Base-by-base conservation (phyloP, 2,888 invertebrate species). In the Apamea epomidion region DNA sequence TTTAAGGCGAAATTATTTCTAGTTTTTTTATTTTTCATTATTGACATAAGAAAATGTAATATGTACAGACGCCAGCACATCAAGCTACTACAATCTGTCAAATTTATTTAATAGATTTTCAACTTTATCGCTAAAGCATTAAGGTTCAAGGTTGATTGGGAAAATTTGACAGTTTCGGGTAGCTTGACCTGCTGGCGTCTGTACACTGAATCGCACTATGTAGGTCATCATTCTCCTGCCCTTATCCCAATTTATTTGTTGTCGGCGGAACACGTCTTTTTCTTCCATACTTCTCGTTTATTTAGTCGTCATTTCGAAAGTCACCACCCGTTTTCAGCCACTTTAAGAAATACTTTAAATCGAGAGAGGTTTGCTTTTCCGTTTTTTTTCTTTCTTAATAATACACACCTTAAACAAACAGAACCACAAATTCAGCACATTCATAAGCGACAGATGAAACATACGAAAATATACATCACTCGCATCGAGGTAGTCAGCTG, bases 401-500 rank as follows among this genome's bases (percentile, higher is more conserved):
- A n/a, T 25, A 65, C 5, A 37, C 25, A 60, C 37, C 12, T 45
- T 60, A 25, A 42, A 62, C 16, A 45, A 69, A 65, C 8, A 14
- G 32, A 51, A 67, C 45, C 32, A 64, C 45, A 75, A 81, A 81
- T 84, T 58, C 54, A 69, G 87, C 87, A 86, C 83, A 87, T 87
- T 89, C 81, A 80, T 87, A 83, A 71, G 25, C 72, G 87, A 88
- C 90, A 85, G 84, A 88, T 90, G 85, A 85, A 85, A 89, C 86
- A 90, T 87, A 84, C 83, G 77, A 84, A 80, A 87, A 79, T 83
- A 90, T 87, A 81, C 85, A 88, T 90, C 90, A 90, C 72, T 76
- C 71, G 62, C 51, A 64, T 84, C 83, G 74, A 80, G 65, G 85
- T 88, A 93, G 94, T 94, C 97, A 97, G 96, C 96, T 97, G 97